Conservation (phyloP, 2,888 invertebrate species). For the Pachydiplax longipennis region DNA sequence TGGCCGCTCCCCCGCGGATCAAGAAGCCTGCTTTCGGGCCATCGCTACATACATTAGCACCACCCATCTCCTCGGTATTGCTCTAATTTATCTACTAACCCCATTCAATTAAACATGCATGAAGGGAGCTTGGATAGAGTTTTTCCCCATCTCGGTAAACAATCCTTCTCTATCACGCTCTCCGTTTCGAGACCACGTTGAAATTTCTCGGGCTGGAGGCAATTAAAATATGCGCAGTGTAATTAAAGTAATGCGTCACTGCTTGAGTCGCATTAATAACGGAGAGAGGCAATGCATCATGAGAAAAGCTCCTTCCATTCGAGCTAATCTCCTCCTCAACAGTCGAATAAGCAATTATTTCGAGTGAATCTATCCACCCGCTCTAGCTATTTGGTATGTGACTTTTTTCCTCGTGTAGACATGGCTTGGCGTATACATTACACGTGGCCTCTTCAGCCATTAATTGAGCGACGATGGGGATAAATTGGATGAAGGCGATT, state of each 20-base stretch:
- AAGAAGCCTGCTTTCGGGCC: neutral
- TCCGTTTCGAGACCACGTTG: neutral
- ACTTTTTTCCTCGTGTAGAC: neutral
- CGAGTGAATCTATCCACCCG: neutral
- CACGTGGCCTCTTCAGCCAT: neutral
- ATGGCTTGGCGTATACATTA: neutral
- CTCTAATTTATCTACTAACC: slow-evolving; percentile 41
- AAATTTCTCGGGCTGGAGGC: neutral
- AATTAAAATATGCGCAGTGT: neutral
- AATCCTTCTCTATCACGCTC: slow-evolving; percentile 1
- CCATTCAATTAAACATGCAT: slow-evolving; percentile 42
- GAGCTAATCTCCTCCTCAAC: neutral
- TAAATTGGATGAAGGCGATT: neutral
- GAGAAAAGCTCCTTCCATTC: neutral
- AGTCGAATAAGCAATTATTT: neutral
- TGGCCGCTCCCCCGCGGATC: neutral
- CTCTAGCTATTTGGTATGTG: neutral
- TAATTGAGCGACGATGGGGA: neutral
- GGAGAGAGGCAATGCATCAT: neutral
- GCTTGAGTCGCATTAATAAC: neutral
- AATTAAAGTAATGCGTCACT: neutral
- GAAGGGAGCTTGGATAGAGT: slow-evolving; percentile 22
- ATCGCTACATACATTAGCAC: neutral
- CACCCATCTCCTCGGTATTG: slow-evolving; percentile 6
- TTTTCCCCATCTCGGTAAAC: slow-evolving; percentile 33